These are phyloP conservation scores for Tanypteryx hageni DNA, from an alignment of 2,888 invertebrate species.

Conservation along the genomic window DNA sequence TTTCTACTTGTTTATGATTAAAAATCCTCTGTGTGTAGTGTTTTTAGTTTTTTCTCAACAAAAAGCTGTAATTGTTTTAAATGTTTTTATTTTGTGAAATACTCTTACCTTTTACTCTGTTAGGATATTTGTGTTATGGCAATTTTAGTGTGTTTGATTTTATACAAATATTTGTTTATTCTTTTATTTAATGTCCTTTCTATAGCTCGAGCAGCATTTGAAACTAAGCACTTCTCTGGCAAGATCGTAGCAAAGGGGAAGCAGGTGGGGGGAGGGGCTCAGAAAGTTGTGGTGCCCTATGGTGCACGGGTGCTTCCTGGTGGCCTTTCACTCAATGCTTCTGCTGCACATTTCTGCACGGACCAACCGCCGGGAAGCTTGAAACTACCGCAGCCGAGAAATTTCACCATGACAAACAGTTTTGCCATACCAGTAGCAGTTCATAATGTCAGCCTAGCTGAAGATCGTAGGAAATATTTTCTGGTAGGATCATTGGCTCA, in stretches of 20 bases:
- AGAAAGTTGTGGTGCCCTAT: constrained; percentile 81
- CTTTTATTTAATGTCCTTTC: constrained; percentile 67
- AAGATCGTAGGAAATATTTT: constrained; percentile 80
- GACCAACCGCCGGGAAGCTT: constrained; percentile 69
- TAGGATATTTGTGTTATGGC: not conserved
- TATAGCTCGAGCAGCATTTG: constrained; percentile 78
- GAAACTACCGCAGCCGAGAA: constrained; percentile 73
- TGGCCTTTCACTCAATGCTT: constrained; percentile 78
- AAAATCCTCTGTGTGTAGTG: too few species aligned
- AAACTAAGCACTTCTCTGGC: constrained; percentile 78
- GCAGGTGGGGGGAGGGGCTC: constrained; percentile 72
- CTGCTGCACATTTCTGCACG: constrained; percentile 76
- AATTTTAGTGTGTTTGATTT: not conserved
- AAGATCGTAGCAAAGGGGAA: constrained; percentile 78
- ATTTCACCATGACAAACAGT: constrained; percentile 83
- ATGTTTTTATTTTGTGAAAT: too few species aligned
- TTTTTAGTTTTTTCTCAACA: too few species aligned
- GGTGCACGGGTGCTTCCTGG: constrained; percentile 79
- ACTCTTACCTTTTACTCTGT: too few species aligned
- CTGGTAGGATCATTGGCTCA: constrained; percentile 75
- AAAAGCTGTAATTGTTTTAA: too few species aligned
- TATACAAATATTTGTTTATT: constrained; percentile 67
- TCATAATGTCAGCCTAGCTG: constrained; percentile 82
- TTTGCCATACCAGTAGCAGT: constrained; percentile 85
- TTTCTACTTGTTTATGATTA: too few species aligned